phyloP scores from a whole-genome alignment of 2,113 vertebrate genomes.

The Halcyon malimbica region DNA sequence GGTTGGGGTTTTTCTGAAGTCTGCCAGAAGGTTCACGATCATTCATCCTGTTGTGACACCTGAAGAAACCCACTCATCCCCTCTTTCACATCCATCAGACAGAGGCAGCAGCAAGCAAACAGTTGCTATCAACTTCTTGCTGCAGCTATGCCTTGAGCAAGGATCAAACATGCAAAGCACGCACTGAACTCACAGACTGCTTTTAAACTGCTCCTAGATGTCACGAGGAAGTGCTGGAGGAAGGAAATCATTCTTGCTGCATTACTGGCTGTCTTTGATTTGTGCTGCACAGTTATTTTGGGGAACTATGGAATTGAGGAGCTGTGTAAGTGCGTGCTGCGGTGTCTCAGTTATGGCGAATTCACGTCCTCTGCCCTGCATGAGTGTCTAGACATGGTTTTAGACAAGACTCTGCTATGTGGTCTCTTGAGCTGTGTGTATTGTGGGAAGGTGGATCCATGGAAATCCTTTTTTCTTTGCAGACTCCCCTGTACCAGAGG shows the following conservation, averaged over 20 bases:
- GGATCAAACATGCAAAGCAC: not conserved
- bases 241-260: not conserved
- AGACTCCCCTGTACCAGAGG: fast-evolving
- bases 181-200: not conserved
- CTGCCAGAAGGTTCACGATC: not conserved
- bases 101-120: not conserved
- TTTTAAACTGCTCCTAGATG: not conserved
- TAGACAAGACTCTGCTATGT: not conserved
- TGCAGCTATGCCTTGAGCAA: not conserved
- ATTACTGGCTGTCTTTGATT: not conserved
- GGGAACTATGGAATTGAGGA: not conserved
- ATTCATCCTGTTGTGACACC: not conserved
- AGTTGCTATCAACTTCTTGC: not conserved
- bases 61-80: not conserved
- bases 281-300: not conserved
- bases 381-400: fast-evolving
- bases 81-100: not conserved
- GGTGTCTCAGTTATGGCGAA: not conserved
- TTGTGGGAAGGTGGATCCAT: not conserved
- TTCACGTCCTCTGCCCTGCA: too few relatives aligned
- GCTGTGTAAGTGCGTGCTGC: not conserved
- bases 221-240: not conserved
- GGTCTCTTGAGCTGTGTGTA: not conserved
- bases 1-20: not conserved
- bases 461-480: not conserved